Percentiles rank a stretch among this genome's conserved stretches.
These are phyloP conservation scores for Eupithecia vulgata DNA, from an alignment of 2,888 invertebrate genomes.

Conservation along the genomic window DNA sequence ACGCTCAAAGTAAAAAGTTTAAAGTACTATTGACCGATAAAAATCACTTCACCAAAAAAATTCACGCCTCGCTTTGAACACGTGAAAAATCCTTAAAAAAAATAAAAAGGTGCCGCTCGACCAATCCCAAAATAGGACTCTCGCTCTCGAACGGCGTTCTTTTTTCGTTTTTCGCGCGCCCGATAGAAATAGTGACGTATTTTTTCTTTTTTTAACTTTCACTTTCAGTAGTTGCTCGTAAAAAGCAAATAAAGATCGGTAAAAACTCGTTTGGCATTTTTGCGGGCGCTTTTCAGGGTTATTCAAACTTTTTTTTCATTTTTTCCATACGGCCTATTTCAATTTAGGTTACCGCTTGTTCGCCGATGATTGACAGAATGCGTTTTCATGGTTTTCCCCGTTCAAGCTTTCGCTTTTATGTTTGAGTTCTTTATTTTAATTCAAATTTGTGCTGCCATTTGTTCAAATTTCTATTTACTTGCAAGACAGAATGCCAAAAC, in stretches of 20 bases:
- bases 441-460: neutral
- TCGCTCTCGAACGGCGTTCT: constrained; percentile 67
- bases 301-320: constrained; percentile 63
- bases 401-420: constrained; percentile 22
- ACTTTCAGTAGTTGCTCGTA: constrained; percentile 75
- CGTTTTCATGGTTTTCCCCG: constrained; percentile 28
- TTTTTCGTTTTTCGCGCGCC: constrained; percentile 67
- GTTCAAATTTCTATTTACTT: neutral
- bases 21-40: constrained; percentile 29
- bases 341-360: constrained; percentile 42
- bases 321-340: constrained; percentile 46
- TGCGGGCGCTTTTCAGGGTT: constrained; percentile 68
- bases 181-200: constrained; percentile 82
- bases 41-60: constrained; percentile 25
- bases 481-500: neutral
- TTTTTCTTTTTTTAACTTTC: constrained; percentile 79
- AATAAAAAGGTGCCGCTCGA: constrained; percentile 59
- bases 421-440: neutral
- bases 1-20: too few species aligned
- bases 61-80: constrained; percentile 36
- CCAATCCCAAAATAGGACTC: constrained; percentile 78
- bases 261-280: constrained; percentile 73
- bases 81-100: constrained; percentile 53
- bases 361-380: constrained; percentile 37
- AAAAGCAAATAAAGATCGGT: constrained; percentile 80